Base-by-base conservation (phyloP, 2,888 invertebrate genomes). In the Cabera pusaria region DNA sequence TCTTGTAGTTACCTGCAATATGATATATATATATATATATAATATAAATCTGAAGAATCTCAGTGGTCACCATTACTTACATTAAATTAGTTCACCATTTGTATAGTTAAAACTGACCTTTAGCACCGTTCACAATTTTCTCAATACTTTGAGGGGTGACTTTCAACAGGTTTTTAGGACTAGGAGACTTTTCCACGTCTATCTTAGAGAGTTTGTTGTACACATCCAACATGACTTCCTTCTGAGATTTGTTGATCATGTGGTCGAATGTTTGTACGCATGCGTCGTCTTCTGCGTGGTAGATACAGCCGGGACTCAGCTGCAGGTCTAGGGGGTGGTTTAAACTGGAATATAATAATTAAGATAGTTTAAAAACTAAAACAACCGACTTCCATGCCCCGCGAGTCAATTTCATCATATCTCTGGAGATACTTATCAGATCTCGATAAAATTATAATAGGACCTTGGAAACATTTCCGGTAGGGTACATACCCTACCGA, bases 111-210 rank as follows among this genome's bases (percentile, higher is more conserved):
- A 14, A 7, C 14, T 34, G 51, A 88, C 85, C 88, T 81, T 82
- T 90, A 11, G 73, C 66, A 6, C 80, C 77, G 1, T 63, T 59
- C 1, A 89, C 64, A 36, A 90, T 78, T 49, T 90, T 90, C 52
- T 90, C 90, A 5, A 90, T 62, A 29, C 83, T 90, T 44, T 89
- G 84, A 1, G 88, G 79, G 0, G 90, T 90, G 9, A 90, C 86
- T 50, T 86, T 85, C 27, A 85, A 34, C 19, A 88, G 53, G 1
- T 72, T 72, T 45, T 86, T 85, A 0, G 78, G 74, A 7, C 85
- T 77, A 0, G 87, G 87, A n/a, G 88, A 85, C 49, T 72, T 78
- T 28, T 80, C 73, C 0, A 84, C 75, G 8, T 87, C 83, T 1
- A 89, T 65, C 44, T 83, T 87, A 0, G 82, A 79, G 29, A 90